Conservation (phyloP, 2,888 invertebrate species). For the Rotaria sp. region DNA sequence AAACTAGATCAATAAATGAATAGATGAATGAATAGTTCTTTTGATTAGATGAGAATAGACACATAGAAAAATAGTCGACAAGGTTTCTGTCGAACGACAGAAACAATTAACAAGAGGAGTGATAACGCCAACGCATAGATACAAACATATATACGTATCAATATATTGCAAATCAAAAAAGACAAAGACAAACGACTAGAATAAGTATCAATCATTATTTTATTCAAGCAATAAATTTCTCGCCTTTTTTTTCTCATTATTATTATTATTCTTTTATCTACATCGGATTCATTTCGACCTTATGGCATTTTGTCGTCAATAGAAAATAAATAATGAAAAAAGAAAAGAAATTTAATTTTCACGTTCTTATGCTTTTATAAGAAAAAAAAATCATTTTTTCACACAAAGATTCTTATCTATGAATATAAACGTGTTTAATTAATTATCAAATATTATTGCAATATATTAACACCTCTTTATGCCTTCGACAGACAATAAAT, state of each 20-base stretch:
- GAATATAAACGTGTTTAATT: too few relatives aligned
- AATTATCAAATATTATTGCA: too few relatives aligned
- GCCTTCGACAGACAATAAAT: too few relatives aligned
- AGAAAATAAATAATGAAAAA: neutral
- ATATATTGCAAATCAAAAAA: neutral
- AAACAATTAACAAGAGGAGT: neutral
- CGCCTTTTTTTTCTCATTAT: neutral
- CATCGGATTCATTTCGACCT: neutral
- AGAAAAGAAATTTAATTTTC: neutral
- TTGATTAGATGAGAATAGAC: neutral
- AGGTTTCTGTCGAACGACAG: neutral
- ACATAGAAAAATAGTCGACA: neutral
- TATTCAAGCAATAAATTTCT: neutral
- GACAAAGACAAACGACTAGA: neutral
- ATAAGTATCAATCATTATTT: neutral
- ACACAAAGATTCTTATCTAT: too few relatives aligned
- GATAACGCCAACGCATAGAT: neutral
- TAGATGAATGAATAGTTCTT: conserved; percentile 14
- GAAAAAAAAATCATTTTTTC: too few relatives aligned
- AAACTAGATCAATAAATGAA: neutral
- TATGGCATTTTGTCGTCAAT: neutral
- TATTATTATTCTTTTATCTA: neutral
- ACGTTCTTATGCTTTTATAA: too few relatives aligned
- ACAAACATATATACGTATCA: neutral
- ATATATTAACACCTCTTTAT: too few relatives aligned